Evolutionary conservation across 2,888 invertebrate genomes (phyloP).

Genomic region (Philonicus albiceps): DNA sequence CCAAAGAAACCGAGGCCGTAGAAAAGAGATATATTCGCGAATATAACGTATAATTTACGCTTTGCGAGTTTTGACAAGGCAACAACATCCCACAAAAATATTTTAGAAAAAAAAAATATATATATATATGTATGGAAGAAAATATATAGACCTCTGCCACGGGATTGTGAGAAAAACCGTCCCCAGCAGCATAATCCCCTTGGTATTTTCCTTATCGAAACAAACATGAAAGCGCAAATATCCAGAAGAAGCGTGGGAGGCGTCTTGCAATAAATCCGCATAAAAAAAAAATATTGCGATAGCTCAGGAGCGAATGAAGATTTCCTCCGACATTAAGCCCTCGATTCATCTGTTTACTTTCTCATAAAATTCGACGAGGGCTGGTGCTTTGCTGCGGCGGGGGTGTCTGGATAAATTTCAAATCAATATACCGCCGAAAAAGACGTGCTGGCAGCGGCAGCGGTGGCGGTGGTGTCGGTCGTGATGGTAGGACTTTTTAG

Average conservation of each 20-base stretch:
- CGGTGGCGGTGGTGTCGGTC: neutral
- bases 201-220: conserved; percentile 12
- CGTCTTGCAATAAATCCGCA: conserved; percentile 18
- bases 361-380: neutral
- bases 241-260: conserved; percentile 15
- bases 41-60: neutral
- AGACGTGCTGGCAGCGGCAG: neutral
- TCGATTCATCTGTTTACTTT: conserved; percentile 3
- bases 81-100: neutral
- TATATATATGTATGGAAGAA: too few relatives aligned
- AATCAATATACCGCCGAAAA: conserved; percentile 4
- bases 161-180: neutral
- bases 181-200: neutral
- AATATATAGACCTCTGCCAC: neutral
- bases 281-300: conserved; percentile 16
- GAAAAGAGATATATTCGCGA: neutral
- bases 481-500: neutral
- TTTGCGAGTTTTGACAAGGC: neutral
- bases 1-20: neutral
- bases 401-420: neutral
- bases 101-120: neutral
- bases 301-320: neutral
- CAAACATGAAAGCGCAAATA: conserved; percentile 24
- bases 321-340: neutral
- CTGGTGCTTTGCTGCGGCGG: neutral